Base-by-base conservation (phyloP, 2,888 invertebrate species). In the Dyspetes luteomarginatus region DNA sequence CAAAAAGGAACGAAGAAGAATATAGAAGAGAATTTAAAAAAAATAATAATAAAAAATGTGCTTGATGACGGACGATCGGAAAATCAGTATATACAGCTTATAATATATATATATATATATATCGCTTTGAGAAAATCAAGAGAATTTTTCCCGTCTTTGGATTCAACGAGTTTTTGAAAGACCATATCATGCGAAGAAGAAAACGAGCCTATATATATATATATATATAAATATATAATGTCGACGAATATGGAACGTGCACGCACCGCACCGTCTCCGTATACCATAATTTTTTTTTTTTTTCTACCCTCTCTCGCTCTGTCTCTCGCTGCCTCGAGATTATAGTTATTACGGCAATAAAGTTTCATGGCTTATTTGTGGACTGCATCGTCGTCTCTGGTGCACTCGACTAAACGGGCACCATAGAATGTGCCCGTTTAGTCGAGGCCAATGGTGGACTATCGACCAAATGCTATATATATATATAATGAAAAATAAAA, bases 331-430 rank as follows among this genome's bases (percentile, higher is more conserved):
- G n/a, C n/a, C 77, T 74, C 78, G 78, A 86, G 87, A 88, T 89
- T 85, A 87, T 86, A 87, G 88, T 87, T 89, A 88, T 88, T 87
- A 86, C 86, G 77, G 89, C 81, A 88, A 89, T 89, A 89, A 89
- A 88, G 86, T 85, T 85, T 84, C 86, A 84, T 84, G 85, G 86
- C 86, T 88, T 87, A 86, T 86, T 89, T 88, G 85, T 84, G 68
- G 71, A 68, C 68, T 50, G 60, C n/a, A 62, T 56, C 55, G 62
- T 55, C 62, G 55, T 56, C 45, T 52, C 55, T 36, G 50, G 22
- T 24, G 50, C n/a, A 5, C 19, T 52, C 41, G 17, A 56, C 65
- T 15, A 17, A n/a, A 41, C 55, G 30, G 43, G 55, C 62, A n/a
- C n/a, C n/a, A 62, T 73, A 78, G 68, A 78, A 64, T 80, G 60